Evolutionary conservation across 1,140 invertebrate genomes (phyloP), one percentile per base, ranked within the genome.

Genomic region (Neuroterus valhalla): DNA sequence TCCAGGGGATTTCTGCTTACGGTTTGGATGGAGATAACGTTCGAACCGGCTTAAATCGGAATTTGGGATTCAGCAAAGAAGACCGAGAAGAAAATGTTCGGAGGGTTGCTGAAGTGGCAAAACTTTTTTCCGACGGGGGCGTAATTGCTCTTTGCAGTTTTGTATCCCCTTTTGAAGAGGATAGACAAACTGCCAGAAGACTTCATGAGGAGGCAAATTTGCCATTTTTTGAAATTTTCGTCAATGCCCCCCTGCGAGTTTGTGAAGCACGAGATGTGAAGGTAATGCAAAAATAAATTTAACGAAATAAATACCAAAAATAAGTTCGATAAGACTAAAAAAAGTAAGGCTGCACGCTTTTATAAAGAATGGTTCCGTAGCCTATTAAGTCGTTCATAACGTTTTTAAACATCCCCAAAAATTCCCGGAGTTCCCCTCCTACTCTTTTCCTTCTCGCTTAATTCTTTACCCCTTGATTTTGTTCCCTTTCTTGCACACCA

Each of bases 1-100:
- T 42, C 14, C 42, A 85, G 84, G 82, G 83, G 0, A 83, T 86
- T 50, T 78, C 97, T 2, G 94, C 97, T 2, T 99, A 99, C 89
- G 96, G 96, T 46, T 89, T 99, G 4, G 98, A 99, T 89, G 98
- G 98, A 0, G 98, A 99, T 89, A 99, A 99, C 85, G 94, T 99
- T 74, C 92, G 98, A 15, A 96, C 95, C 0, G 98, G 98, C 0
- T 90, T 99, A 6, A 98, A 98, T 90, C 96, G 97, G 84, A 98
- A 99, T 90, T 91, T 99, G 0, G 96, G 98, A 6, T 99, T 99
- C 87, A 94, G 93, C 15, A 94, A 94, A 62, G 95, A 97, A 82
- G 98, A 99, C 83, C 92, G 98, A 1, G 96, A 98, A 84, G 98
- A 99, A 87, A 99, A 99, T 85, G 99, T 99, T 78, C 91, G 96